Base-by-base conservation (phyloP, 35 echinoderm and acorn worm species). In the Holothuria glaberrima region DNA sequence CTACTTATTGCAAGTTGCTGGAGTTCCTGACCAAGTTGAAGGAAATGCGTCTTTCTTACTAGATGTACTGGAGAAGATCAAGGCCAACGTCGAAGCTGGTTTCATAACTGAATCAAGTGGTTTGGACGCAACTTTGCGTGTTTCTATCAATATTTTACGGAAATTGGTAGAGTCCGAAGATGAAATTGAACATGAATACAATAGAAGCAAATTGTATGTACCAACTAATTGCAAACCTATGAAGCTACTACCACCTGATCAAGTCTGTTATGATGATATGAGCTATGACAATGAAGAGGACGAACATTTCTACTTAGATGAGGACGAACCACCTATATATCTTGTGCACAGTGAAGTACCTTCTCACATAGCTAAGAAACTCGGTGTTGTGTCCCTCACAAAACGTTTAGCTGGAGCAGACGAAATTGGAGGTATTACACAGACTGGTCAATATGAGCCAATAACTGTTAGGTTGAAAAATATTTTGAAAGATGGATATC, bases 151-250 rank as follows among this genome's bases (percentile, higher is more conserved):
- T 36, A 65, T 90, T 30, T 68, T 90, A 19, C 19, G 69, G 2
- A 77, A 67, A 21, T 45, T 90, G 18, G 38, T 52, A 18, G 57
- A 38, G 10, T 16, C 30, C 26, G 89, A 25, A 12, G 74, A 81
- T 21, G 30, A 86, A 95, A 32, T 91, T 13, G 94, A 95, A 54
- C 91, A 95, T 79, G 94, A 88, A 28, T 81, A 94, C 20, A 20
- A 10, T 41, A 27, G 20, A 41, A 5, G 71, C 6, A 75, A 35
- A 75, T 25, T 75, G 4, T 35, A 10, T 27, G 32, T 75, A 10
- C 71, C 71, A 4, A 75, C 71, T 6, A 9, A 75, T 20, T 5
- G 35, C 30, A 30, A 6, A 4, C 26, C 61, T 3, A 65, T 65
- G 61, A 65, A 75, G 35, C 35, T 75, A 6, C 32, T 75, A 33